phyloP scores from a whole-genome alignment of 2,888 invertebrate species.

The Scaptomyza parva region DNA sequence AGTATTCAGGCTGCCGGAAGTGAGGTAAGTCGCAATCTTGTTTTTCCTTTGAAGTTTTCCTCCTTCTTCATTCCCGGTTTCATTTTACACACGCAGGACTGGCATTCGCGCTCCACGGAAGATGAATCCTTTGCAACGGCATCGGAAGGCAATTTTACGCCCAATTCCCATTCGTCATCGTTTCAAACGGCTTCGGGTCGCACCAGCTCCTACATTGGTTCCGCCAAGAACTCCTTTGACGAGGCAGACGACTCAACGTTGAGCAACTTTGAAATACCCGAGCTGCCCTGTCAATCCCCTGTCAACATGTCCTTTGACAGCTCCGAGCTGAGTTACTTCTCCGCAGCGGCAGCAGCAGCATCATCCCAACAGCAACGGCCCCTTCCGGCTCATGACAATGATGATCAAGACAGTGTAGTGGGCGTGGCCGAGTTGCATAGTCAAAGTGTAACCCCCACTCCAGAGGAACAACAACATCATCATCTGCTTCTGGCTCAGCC shows the following conservation, averaged over 20 bases:
- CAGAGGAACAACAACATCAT: conserved; percentile 48
- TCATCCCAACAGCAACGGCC: background rate
- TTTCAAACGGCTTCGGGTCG: conserved; percentile 89
- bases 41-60: background rate
- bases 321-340: conserved; percentile 83
- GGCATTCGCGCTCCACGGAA: conserved; percentile 85
- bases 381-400: conserved; percentile 45
- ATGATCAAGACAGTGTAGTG: conserved; percentile 71
- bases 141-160: conserved; percentile 88
- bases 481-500: conserved; percentile 51
- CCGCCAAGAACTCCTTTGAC: conserved; percentile 85
- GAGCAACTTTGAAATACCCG: conserved; percentile 78
- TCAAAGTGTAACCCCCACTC: conserved; percentile 82
- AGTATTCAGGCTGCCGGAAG: conserved; percentile 59
- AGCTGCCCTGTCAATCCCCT: conserved; percentile 81
- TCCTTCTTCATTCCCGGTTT: background rate
- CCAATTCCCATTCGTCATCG: conserved; percentile 89
- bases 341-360: conserved; percentile 54
- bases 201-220: conserved; percentile 87
- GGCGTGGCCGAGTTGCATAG: conserved; percentile 80
- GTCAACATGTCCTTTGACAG: conserved; percentile 83
- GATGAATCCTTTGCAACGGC: conserved; percentile 89
- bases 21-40: conserved; percentile 64
- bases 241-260: conserved; percentile 82
- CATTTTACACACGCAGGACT: conserved; percentile 78